Base-by-base conservation (phyloP, 2,113 vertebrate genomes). In the Lathamus discolor region DNA sequence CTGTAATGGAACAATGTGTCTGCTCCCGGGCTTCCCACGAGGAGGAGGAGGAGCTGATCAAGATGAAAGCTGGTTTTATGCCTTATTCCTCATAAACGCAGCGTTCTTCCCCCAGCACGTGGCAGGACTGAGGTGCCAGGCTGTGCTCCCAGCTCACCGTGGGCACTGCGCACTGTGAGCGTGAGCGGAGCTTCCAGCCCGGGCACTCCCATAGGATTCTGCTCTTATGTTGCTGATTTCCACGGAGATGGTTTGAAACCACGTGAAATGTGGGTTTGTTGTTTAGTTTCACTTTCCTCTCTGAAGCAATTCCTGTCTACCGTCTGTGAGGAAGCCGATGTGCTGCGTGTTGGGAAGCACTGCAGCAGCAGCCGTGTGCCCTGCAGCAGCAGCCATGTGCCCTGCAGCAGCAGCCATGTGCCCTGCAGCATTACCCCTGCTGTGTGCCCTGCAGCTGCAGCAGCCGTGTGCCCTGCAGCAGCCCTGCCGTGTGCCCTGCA, bases 21-120 rank as follows among this genome's bases (percentile, higher is more conserved):
- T 74, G 85, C 54, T 93, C 90, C 63, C 13, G 1, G 90, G 76
- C 76, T 87, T 83, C 64, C 88, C 2, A 1, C 29, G 29, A 55
- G 84, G 27, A 20, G 46, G 39, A 92, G 83, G 1, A 28, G 8
- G 4, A 77, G 64, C 61, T 82, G 92, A 90, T 96, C 67, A 92
- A 90, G 87, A 94, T 67, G 74, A 91, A 93, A 92, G 86, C 88
- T 95, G 80, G 52, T 90, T 92, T 77, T 87, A 89, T 88, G 95
- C 92, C 76, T 94, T 96, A 76, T 88, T 97, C 93, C 73, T 96
- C 97, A 83, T 93, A 88, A 93, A 93, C 92, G 93, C 76, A 81
- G 43, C 83, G 15, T 66, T 90, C 69, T 77, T 19, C 86, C 82
- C 35, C 64, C 54, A 95, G 95, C 87, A 44, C 82, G 75, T 77